Percentiles rank a stretch among this genome's conserved stretches.
Evolutionary conservation across 2,113 vertebrate species (phyloP).

Genomic region (Lates calcarifer): DNA sequence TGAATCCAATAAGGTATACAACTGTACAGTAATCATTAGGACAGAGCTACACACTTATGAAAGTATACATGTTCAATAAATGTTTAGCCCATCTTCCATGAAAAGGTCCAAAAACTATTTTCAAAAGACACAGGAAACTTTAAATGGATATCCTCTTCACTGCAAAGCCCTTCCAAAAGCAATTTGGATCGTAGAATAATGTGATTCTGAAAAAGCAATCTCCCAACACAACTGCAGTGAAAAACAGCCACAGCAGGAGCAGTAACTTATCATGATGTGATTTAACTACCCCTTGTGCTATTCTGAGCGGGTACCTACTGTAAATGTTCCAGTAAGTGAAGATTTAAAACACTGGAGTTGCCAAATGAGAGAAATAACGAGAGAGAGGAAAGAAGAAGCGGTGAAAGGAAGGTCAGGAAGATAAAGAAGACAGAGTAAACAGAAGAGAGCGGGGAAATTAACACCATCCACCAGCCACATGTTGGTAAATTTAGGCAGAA

Average conservation of each 20-base stretch:
- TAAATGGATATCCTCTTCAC: constrained; percentile 23
- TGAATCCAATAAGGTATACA: neutral
- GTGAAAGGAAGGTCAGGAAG: constrained; percentile 40
- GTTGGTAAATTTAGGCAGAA: neutral
- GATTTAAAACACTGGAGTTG: constrained; percentile 14
- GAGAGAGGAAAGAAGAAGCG: constrained; percentile 7
- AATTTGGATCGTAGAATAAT: constrained; percentile 35
- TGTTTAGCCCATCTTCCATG: neutral
- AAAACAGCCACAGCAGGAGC: constrained; percentile 18
- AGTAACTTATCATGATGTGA: constrained; percentile 18
- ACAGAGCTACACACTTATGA: neutral
- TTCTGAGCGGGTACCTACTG: constrained; percentile 18
- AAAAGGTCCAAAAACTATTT: neutral
- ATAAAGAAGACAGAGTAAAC: constrained; percentile 12
- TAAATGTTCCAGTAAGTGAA: constrained; percentile 26
- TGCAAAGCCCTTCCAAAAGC: constrained; percentile 27
- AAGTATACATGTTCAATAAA: neutral
- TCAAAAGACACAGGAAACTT: constrained; percentile 19
- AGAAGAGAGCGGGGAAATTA: neutral
- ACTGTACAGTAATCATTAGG: neutral
- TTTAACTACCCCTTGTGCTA: constrained; percentile 19
- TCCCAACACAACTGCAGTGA: constrained; percentile 18
- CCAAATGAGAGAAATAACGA: constrained; percentile 13
- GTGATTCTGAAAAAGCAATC: constrained; percentile 46
- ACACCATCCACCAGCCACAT: constrained; percentile 20